Conservation (phyloP, 2,113 vertebrate species). For the Phoxinus phoxinus region DNA sequence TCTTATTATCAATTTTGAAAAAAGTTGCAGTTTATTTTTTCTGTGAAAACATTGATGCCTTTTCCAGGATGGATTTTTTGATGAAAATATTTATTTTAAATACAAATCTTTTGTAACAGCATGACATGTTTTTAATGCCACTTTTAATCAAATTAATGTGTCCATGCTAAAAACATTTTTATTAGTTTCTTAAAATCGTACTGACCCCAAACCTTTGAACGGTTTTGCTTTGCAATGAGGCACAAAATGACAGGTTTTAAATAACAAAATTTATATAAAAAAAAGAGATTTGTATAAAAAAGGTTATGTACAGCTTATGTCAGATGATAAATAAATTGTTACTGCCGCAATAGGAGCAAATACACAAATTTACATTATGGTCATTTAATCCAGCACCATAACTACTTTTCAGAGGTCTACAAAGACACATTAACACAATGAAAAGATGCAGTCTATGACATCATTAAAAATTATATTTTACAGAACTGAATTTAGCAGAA, state of each 20-base stretch:
- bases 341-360: slow-evolving; percentile 3
- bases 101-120: neutral
- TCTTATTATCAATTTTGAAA: neutral
- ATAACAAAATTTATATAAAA: slow-evolving; percentile 23
- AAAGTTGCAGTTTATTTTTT: neutral
- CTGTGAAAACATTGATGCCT: no score
- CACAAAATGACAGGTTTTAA: slow-evolving; percentile 16
- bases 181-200: neutral
- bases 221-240: neutral
- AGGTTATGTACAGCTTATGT: slow-evolving; percentile 44
- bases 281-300: slow-evolving; percentile 37
- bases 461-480: neutral
- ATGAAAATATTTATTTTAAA: neutral
- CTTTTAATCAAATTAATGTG: neutral
- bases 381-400: slow-evolving; percentile 16
- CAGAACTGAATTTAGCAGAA: neutral
- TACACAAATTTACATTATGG: slow-evolving; percentile 20
- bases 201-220: neutral
- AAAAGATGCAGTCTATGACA: slow-evolving; percentile 9
- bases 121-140: neutral
- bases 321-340: slow-evolving; percentile 34
- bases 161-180: neutral
- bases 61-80: neutral
- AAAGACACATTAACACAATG: neutral
- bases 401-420: neutral